Percentiles rank a stretch among this genome's conserved stretches.
Conservation (phyloP, 1,140 invertebrate genomes). For the Drosophila pandora region DNA sequence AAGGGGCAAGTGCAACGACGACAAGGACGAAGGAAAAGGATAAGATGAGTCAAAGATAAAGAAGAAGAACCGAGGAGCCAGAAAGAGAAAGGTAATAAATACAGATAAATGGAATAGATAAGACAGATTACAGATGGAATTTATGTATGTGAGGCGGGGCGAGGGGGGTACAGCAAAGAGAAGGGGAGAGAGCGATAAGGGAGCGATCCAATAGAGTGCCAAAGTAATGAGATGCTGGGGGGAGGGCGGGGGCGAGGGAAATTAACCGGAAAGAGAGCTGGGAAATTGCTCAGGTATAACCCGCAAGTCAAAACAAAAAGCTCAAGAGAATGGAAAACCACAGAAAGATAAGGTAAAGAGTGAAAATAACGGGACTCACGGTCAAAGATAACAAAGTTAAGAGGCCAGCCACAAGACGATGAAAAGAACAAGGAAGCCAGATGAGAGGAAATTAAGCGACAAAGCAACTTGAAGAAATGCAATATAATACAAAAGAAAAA, state of each 20-base stretch:
- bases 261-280: slow-evolving; percentile 26
- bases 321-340: slow-evolving; percentile 8
- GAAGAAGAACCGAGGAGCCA: not conserved
- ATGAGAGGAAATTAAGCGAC: slow-evolving; percentile 15
- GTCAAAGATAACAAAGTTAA: slow-evolving; percentile 7
- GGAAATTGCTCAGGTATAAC: slow-evolving; percentile 13
- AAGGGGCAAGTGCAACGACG: slow-evolving; percentile 2
- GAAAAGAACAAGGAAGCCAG: slow-evolving; percentile 2
- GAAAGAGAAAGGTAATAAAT: slow-evolving; percentile 38
- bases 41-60: slow-evolving; percentile 1
- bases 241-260: slow-evolving; percentile 13
- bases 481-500: slow-evolving; percentile 15
- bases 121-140: slow-evolving; percentile 43
- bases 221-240: slow-evolving; percentile 4
- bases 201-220: not conserved
- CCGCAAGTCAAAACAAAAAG: slow-evolving; percentile 4
- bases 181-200: not conserved
- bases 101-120: slow-evolving; percentile 52
- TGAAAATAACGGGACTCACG: not conserved
- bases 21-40: not conserved
- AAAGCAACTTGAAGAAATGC: slow-evolving; percentile 25
- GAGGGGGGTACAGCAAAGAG: not conserved
- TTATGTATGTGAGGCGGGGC: slow-evolving; percentile 23
- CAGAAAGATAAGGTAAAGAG: slow-evolving; percentile 8
- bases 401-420: not conserved